Base-by-base conservation (phyloP, 2,888 invertebrate species). In the Baccha elongata region DNA sequence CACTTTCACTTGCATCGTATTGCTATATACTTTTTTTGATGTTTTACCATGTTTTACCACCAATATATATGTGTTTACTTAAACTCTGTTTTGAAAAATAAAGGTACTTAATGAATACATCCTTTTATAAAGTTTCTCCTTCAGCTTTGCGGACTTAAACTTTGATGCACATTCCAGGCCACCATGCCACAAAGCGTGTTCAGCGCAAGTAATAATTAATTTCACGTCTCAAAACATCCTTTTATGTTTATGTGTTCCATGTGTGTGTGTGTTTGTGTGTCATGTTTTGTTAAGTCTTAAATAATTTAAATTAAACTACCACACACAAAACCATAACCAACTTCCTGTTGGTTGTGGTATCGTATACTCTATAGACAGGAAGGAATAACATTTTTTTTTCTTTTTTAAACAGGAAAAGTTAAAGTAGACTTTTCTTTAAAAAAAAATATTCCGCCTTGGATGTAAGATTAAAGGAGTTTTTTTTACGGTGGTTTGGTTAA, bases 271-370 rank as follows among this genome's bases (percentile, higher is more conserved):
- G 23, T 17, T n/a, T 23, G 3, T 58, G 58, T 44, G 48, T 26
- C 7, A 32, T 37, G 21, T 53, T 53, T 15, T 37, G 19, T 8
- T 5, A 11, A 13, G 32, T 8, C 48, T 35, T 50, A 40, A 23
- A 35, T 50, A 50, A 37, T 65, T 50, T 26, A 50, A 65, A 50
- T 40, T 50, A 50, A 40, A 65, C 23, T 37, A 17, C 48, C 35
- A 65, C 65, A 50, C 65, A 40, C 21, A n/a, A 21, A 23, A 50
- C 35, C 50, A 26, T 26, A 65, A 50, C 40, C 50, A 65, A 50
- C 35, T 65, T 65, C 64, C 23, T 48, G 35, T n/a, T 13, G 35
- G 3, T 17, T 17, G 44, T 17, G n/a, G n/a, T n/a, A n/a, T n/a
- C 6, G 17, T 11, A 6, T 10, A 1, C 15, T n/a, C 8, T 10